Evolutionary conservation across 2,797 vertebrate species (phyloP), one percentile per base, ranked within the genome.

Genomic region (Darevskia mixta): DNA sequence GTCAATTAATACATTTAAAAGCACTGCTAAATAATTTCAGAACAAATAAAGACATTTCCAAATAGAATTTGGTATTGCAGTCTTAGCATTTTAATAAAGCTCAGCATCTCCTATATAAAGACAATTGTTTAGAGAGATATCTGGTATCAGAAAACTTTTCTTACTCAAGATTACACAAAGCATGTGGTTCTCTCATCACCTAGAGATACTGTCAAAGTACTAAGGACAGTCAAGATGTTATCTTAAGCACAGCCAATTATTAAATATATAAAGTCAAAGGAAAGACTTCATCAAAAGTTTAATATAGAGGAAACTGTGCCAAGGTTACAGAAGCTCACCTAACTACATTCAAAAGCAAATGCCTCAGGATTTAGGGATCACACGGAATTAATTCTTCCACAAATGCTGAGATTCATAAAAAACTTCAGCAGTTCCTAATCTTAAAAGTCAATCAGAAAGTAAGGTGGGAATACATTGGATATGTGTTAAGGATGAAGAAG

Each of bases 271-370:
- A 49, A 85, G 43, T 76, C 78, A 85, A 76, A 72, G 79, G 43
- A 38, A 79, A 80, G n/a, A 66, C 29, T 81, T 89, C 35, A 85
- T 81, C 83, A 89, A 81, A 85, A 85, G 41, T 89, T 86, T 76
- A 76, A 38, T 29, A 69, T 41, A 35, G 32, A 79, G 32, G 32
- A 76, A 87, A 82, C 71, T 66, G 72, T 87, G 79, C 86, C 86
- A 87, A 87, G 79, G 79, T 76, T 87, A 87, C 29, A 69, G 75
- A 79, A 86, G 78, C 61, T 58, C 77, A 86, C 71, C 29, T 45
- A 75, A 82, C 79, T 66, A 82, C 71, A 71, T 87, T 87, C 79
- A 87, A 87, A 87, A 76, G 86, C 71, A 82, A 82, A 45, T 49
- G 38, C 79, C 72, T 82, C 71, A 76, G 79, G 79, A 82, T 82